These are phyloP conservation scores for Ennomos erosarius DNA, from an alignment of 2,888 invertebrate genomes.

Conservation along the genomic window DNA sequence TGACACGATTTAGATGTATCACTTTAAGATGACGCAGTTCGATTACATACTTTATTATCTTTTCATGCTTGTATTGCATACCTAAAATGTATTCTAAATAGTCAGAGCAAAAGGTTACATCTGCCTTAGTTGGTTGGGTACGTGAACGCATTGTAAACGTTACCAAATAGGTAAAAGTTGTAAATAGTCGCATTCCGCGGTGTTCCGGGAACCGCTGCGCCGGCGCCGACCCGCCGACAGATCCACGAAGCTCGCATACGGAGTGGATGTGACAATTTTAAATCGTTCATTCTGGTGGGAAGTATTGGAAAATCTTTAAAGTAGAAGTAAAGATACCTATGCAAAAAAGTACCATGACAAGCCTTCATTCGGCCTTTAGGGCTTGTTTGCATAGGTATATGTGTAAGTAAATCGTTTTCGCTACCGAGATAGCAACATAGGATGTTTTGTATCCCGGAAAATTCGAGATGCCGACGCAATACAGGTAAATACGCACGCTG, in stretches of 20 bases:
- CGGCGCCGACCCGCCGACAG: slow-evolving; percentile 66
- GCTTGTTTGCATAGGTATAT: no score
- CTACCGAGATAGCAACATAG: no score
- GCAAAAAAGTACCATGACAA: no score
- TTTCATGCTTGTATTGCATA: slow-evolving; percentile 1
- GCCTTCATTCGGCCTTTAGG: no score
- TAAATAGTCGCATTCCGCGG: slow-evolving; percentile 80
- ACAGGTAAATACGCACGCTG: no score
- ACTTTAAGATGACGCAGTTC: no score
- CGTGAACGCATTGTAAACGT: slow-evolving; percentile 77
- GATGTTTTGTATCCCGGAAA: no score
- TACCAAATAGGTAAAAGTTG: slow-evolving; percentile 83
- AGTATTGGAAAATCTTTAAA: neutral
- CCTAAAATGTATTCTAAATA: slow-evolving; percentile 43
- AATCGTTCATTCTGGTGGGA: slow-evolving; percentile 21
- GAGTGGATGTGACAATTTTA: slow-evolving; percentile 45
- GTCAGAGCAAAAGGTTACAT: slow-evolving; percentile 63
- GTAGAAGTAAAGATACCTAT: no score
- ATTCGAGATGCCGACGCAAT: no score
- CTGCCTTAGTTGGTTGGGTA: slow-evolving; percentile 51
- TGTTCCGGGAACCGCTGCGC: slow-evolving; percentile 72
- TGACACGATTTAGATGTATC: no score
- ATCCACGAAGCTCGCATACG: slow-evolving; percentile 49
- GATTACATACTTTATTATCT: no score
- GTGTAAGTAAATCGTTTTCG: no score